A percentile compares a stretch with the other conserved stretches of the same genome.
phyloP scores from a whole-genome alignment of 2,113 vertebrate genomes.

The Brienomyrus brachyistius region DNA sequence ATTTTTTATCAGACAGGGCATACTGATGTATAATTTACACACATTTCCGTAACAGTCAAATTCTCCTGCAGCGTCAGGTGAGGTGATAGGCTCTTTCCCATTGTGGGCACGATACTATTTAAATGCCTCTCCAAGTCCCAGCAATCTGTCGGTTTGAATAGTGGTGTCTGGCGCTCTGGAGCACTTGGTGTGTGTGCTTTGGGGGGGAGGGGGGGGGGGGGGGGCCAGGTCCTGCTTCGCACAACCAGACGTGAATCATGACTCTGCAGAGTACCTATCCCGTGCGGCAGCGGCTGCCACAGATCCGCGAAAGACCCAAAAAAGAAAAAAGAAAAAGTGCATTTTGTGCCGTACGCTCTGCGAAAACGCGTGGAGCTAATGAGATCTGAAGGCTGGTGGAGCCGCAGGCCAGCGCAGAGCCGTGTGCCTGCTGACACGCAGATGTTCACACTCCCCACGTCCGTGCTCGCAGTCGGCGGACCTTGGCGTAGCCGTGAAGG shows the following conservation, averaged over 20 bases:
- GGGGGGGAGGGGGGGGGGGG: background rate
- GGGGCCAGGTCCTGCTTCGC: background rate
- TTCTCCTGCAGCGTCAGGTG: too few species aligned
- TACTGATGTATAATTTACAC: conserved; percentile 6
- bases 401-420: background rate
- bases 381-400: background rate
- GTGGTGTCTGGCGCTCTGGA: background rate
- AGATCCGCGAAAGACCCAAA: background rate
- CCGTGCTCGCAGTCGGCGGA: background rate
- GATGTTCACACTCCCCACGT: background rate
- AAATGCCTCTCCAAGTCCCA: background rate
- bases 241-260: background rate
- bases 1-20: conserved; percentile 10
- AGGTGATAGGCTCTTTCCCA: background rate
- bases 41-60: background rate
- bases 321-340: background rate
- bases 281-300: background rate
- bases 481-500: background rate
- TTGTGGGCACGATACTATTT: background rate
- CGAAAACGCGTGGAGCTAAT: background rate
- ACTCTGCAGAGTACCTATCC: background rate
- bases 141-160: background rate
- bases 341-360: background rate
- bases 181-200: background rate
- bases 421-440: background rate